Conservation (phyloP, 2,797 vertebrate genomes). For the Sciurus vulgaris region DNA sequence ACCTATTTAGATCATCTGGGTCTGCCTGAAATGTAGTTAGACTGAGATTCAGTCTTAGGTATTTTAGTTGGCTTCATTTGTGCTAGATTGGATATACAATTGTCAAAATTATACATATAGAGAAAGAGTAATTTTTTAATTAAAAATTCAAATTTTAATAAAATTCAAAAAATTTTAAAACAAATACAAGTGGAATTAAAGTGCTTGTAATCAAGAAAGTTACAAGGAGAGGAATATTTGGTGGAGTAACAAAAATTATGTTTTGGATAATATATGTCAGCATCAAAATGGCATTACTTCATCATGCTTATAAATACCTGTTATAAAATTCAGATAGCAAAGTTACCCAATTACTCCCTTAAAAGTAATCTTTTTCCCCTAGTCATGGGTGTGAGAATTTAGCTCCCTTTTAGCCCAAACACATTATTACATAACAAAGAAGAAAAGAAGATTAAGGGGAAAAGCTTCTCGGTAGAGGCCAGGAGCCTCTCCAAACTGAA, state of each 20-base stretch:
- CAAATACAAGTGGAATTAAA: constrained; percentile 30
- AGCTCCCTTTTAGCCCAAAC: constrained; percentile 53
- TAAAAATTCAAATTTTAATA: too few species aligned
- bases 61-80: constrained; percentile 60
- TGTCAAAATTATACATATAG: not conserved
- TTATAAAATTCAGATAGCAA: constrained; percentile 55
- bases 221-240: not conserved
- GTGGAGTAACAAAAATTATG: not conserved
- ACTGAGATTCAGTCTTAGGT: constrained; percentile 11
- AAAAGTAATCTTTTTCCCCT: constrained; percentile 4
- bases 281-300: not conserved
- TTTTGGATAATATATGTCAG: constrained; percentile 37
- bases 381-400: constrained; percentile 64
- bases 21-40: not conserved
- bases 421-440: constrained; percentile 65
- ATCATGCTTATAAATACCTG: constrained; percentile 30
- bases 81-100: not conserved
- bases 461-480: constrained; percentile 54
- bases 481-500: constrained; percentile 76
- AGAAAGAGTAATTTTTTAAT: too few species aligned
- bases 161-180: not conserved
- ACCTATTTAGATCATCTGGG: not conserved
- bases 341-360: constrained; percentile 51
- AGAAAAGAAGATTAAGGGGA: constrained; percentile 55
- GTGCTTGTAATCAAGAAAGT: not conserved